A percentile compares a stretch with the other conserved stretches of the same genome.
These are phyloP conservation scores for Spea hammondii DNA, from an alignment of 2,797 vertebrate species.

Conservation along the genomic window DNA sequence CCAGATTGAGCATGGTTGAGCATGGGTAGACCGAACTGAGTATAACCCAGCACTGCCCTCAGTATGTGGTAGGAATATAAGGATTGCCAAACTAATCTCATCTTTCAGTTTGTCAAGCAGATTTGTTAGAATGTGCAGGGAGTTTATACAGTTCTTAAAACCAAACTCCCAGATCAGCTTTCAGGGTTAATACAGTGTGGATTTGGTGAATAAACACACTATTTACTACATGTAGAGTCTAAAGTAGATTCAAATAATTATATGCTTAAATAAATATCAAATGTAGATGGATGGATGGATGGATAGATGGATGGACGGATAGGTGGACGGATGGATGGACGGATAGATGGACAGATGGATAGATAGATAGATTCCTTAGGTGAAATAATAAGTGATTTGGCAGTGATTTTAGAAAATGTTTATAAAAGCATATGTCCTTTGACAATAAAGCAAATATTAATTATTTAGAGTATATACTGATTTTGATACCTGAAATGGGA, in stretches of 20 bases:
- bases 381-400: too few species aligned
- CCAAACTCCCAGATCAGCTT: slow-evolving; percentile 58
- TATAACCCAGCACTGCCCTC: slow-evolving; percentile 17
- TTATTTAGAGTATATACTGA: too few species aligned
- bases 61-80: slow-evolving; percentile 50
- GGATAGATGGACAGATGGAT: too few species aligned
- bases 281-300: too few species aligned
- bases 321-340: too few species aligned
- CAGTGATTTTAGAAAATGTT: too few species aligned
- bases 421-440: too few species aligned
- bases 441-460: too few species aligned
- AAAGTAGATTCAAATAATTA: neutral
- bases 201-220: slow-evolving; percentile 61
- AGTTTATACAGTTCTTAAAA: slow-evolving; percentile 61
- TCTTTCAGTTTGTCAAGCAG: slow-evolving; percentile 58
- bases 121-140: slow-evolving; percentile 54
- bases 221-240: slow-evolving; percentile 10
- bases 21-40: neutral
- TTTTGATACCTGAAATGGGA: too few species aligned
- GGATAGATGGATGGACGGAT: too few species aligned
- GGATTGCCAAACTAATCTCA: slow-evolving; percentile 63
- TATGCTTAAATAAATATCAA: too few species aligned
- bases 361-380: too few species aligned
- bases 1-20: slow-evolving; percentile 14
- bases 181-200: slow-evolving; percentile 60